These are phyloP conservation scores for Caenorhabditis sp. DNA, from an alignment of 2,888 invertebrate genomes.

Conservation along the genomic window DNA sequence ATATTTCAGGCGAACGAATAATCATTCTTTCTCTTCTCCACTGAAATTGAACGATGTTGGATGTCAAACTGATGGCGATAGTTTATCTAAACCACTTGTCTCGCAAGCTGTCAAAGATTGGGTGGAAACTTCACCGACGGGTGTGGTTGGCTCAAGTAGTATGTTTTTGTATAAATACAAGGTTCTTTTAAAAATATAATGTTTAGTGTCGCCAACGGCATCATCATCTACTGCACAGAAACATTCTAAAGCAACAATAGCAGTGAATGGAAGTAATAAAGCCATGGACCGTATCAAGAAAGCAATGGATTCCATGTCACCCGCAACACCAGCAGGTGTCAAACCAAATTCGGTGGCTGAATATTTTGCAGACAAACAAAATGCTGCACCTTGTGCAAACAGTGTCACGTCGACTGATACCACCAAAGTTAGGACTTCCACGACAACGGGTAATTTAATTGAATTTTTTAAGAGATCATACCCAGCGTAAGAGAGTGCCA, in stretches of 20 bases:
- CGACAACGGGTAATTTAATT: conserved; percentile 14
- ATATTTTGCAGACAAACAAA: conserved; percentile 32
- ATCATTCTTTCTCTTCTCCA: no score
- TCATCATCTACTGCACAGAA: no score
- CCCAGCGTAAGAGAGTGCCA: neutral
- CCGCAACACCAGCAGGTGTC: conserved; percentile 23
- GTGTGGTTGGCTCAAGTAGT: no score
- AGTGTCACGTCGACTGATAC: neutral
- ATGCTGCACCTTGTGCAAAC: neutral
- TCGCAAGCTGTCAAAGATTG: neutral
- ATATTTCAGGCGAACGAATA: no score
- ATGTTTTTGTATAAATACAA: no score
- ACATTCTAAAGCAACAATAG: no score
- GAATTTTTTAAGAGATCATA: neutral
- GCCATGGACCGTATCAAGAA: no score
- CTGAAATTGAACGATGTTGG: conserved; percentile 17
- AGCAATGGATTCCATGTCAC: neutral
- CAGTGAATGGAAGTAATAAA: no score
- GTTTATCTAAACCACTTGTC: neutral
- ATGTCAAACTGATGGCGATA: conserved; percentile 25
- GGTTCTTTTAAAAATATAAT: no score
- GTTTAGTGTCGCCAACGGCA: no score
- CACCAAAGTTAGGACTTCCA: conserved; percentile 19
- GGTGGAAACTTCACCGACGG: no score
- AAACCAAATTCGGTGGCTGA: conserved; percentile 24